These are phyloP conservation scores for Matsumurasca onukii DNA, from an alignment of 1,140 invertebrate genomes.

Conservation along the genomic window DNA sequence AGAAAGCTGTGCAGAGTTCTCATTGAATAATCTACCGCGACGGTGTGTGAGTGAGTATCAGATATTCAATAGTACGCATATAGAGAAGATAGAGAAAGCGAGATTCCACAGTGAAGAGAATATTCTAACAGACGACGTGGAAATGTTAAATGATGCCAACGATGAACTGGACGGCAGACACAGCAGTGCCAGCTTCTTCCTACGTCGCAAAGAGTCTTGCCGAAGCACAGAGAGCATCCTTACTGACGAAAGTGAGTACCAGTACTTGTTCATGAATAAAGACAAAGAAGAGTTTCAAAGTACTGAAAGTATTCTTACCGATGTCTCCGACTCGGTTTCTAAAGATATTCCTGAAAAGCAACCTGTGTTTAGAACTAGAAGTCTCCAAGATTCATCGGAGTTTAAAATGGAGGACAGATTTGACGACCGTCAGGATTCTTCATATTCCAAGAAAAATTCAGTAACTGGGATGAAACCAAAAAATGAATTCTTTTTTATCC, in stretches of 20 bases:
- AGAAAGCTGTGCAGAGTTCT: constrained; percentile 64
- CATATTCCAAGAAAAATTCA: constrained; percentile 2
- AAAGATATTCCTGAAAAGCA: constrained; percentile 47
- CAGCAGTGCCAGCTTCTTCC: constrained; percentile 55
- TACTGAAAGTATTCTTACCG: constrained; percentile 53
- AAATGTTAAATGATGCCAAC: constrained; percentile 56
- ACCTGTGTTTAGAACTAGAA: constrained; percentile 52
- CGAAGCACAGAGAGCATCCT: constrained; percentile 76
- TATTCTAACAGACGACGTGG: constrained; percentile 66
- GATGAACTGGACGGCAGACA: constrained; percentile 57
- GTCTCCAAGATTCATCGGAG: constrained; percentile 52
- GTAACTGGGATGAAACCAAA: constrained; percentile 32
- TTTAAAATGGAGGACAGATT: constrained; percentile 38
- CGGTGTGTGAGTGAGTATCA: constrained; percentile 75
- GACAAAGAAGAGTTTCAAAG: constrained; percentile 44
- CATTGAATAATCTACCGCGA: constrained; percentile 57
- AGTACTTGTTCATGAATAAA: constrained; percentile 48
- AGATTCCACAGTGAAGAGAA: constrained; percentile 68
- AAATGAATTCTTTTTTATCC: constrained; percentile 43
- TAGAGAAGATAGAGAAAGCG: constrained; percentile 42
- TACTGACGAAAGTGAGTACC: constrained; percentile 71
- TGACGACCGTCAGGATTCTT: neutral
- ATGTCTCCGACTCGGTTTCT: constrained; percentile 66
- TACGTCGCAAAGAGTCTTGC: constrained; percentile 57
- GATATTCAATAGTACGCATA: constrained; percentile 57